phyloP scores from a whole-genome alignment of 2,113 vertebrate genomes.

The Nycticorax nycticorax region DNA sequence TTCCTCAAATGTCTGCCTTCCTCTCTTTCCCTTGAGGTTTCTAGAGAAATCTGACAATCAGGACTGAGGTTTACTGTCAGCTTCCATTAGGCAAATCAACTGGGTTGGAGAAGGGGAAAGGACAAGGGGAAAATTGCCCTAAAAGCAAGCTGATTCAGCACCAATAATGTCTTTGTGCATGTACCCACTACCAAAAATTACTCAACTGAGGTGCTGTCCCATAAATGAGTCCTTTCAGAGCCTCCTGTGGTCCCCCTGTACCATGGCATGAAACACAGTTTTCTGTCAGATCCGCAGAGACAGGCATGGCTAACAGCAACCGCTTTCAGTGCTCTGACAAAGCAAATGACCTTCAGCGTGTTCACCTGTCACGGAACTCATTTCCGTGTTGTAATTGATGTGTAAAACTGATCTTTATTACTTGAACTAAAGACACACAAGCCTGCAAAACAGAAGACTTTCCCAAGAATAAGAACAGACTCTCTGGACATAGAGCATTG shows the following conservation, averaged over 20 bases:
- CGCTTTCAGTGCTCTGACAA: not conserved
- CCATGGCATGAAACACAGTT: accelerated
- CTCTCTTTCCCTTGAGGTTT: conserved; percentile 62
- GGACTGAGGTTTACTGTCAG: conserved; percentile 71
- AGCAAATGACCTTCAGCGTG: not conserved
- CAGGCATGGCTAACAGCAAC: not conserved
- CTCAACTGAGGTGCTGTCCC: not conserved
- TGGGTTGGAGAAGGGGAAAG: not conserved
- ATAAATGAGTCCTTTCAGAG: not conserved
- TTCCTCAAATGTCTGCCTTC: conserved; percentile 66
- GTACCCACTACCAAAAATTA: not conserved
- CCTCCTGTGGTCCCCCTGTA: not conserved
- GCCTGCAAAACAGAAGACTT: not conserved
- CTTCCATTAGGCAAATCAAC: conserved; percentile 77
- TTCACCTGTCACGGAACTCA: not conserved
- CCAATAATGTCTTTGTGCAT: not conserved
- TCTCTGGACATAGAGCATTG: not conserved
- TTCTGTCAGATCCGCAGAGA: not conserved
- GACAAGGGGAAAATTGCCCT: conserved; percentile 32
- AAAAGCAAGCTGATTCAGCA: conserved; percentile 68
- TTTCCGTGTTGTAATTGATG: not conserved
- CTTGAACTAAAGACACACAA: not conserved
- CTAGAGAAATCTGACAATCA: conserved; percentile 75
- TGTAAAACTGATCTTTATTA: not conserved
- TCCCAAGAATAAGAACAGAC: not conserved